Evolutionary conservation across 2,888 invertebrate species (phyloP).

Genomic region (Lissocephala sabroskyi): DNA sequence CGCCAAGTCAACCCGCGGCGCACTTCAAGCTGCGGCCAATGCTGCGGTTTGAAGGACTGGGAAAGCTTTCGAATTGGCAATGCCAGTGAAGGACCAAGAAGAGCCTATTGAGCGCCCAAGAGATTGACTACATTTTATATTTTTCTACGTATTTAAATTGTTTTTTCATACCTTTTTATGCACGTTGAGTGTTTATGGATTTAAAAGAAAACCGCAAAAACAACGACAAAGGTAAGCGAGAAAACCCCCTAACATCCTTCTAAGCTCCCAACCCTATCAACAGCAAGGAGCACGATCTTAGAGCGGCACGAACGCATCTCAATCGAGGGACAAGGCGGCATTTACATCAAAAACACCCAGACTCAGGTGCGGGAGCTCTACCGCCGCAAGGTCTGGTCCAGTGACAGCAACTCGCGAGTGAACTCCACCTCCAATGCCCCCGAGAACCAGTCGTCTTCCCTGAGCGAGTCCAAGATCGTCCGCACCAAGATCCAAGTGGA

Average conservation of each 20-base stretch:
- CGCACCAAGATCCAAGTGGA: slow-evolving; percentile 14
- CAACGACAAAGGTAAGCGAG: not conserved
- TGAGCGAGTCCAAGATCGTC: slow-evolving; percentile 8
- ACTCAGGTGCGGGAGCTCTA: slow-evolving; percentile 20
- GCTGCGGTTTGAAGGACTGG: no score
- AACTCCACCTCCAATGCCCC: no score
- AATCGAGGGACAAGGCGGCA: slow-evolving; percentile 9
- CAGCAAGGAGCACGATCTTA: slow-evolving; percentile 6
- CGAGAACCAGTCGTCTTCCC: not conserved
- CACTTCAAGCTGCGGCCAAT: no score
- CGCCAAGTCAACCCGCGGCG: no score
- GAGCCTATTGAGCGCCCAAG: no score
- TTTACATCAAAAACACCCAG: slow-evolving; percentile 20
- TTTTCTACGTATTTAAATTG: not conserved
- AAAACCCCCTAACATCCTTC: not conserved
- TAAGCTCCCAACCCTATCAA: not conserved
- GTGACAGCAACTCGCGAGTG: no score
- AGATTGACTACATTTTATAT: no score
- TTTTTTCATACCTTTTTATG: not conserved
- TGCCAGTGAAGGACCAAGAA: no score
- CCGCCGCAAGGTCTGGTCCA: not conserved
- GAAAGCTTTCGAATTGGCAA: no score
- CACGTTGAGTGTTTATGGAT: not conserved
- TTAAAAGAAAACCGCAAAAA: not conserved
- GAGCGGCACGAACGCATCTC: slow-evolving; percentile 22